These are phyloP conservation scores for Rhabdornis inornatus DNA, from an alignment of 2,113 vertebrate genomes.

Conservation along the genomic window DNA sequence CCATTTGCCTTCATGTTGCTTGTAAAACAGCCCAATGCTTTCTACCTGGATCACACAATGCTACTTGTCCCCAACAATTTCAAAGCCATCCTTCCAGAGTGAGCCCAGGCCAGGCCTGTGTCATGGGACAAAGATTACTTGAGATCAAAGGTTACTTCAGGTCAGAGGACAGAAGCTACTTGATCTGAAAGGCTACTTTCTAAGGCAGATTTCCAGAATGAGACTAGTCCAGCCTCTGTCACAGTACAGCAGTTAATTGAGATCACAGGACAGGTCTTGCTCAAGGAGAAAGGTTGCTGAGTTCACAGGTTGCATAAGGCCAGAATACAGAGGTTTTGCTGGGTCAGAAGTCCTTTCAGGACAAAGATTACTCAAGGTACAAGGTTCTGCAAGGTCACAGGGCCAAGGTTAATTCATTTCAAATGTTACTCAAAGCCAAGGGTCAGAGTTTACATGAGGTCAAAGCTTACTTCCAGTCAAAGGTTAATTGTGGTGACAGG, in stretches of 20 bases:
- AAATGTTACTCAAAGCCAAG: background rate
- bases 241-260: rapidly evolving
- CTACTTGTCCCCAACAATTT: background rate
- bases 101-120: rapidly evolving
- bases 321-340: background rate
- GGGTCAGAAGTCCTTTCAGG: background rate
- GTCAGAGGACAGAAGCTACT: background rate
- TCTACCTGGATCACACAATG: rapidly evolving
- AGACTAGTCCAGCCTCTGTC: background rate
- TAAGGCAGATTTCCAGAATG: background rate
- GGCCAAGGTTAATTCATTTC: background rate
- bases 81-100: rapidly evolving
- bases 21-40: rapidly evolving
- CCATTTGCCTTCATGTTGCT: background rate
- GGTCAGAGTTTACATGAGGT: background rate
- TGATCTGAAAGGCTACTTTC: background rate
- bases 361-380: background rate
- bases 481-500: background rate
- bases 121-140: background rate
- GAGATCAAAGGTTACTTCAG: background rate
- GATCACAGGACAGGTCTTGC: background rate
- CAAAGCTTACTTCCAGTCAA: background rate
- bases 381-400: background rate
- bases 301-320: background rate
- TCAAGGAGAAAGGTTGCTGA: background rate